Evolutionary conservation across 2,888 invertebrate species (phyloP).

Genomic region (Oxytorus armatus): DNA sequence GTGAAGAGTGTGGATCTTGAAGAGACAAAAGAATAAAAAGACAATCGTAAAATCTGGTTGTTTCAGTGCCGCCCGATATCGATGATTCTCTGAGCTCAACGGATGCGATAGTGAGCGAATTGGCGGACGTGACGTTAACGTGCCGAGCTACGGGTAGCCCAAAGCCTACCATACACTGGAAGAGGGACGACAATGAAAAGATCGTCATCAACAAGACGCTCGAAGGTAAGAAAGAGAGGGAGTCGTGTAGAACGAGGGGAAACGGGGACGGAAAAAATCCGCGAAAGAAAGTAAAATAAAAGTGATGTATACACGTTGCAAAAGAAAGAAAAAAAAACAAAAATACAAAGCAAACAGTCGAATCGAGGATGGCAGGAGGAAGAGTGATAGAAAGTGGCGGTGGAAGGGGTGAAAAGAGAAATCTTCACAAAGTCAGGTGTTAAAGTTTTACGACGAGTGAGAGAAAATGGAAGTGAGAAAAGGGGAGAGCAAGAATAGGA

Average conservation of each 20-base stretch:
- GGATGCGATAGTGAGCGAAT: constrained; percentile 96
- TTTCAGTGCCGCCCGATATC: constrained; percentile 95
- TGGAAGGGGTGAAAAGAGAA: constrained; percentile 41
- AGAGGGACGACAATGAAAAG: constrained; percentile 94
- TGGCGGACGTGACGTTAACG: constrained; percentile 94
- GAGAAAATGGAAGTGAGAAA: constrained; percentile 60
- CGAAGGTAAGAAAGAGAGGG: constrained; percentile 86
- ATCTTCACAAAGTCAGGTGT: constrained; percentile 68
- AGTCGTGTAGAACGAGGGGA: constrained; percentile 1
- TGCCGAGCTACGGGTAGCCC: constrained; percentile 96
- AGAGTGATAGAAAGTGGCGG: neutral
- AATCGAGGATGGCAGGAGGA: neutral
- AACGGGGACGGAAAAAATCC: neutral
- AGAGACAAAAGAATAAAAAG: too few relatives aligned
- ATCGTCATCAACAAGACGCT: constrained; percentile 94
- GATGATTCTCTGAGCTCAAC: constrained; percentile 96
- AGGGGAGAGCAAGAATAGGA: constrained; percentile 36
- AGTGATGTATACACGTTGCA: neutral
- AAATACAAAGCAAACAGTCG: constrained; percentile 47
- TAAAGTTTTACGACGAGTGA: constrained; percentile 67
- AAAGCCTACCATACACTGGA: constrained; percentile 95
- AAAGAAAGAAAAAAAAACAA: constrained; percentile 41
- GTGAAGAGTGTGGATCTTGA: too few relatives aligned
- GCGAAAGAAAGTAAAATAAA: constrained; percentile 17
- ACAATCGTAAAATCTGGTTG: neutral